Evolutionary conservation across 1,140 invertebrate genomes (phyloP).

Genomic region (Chironomus tepperi): DNA sequence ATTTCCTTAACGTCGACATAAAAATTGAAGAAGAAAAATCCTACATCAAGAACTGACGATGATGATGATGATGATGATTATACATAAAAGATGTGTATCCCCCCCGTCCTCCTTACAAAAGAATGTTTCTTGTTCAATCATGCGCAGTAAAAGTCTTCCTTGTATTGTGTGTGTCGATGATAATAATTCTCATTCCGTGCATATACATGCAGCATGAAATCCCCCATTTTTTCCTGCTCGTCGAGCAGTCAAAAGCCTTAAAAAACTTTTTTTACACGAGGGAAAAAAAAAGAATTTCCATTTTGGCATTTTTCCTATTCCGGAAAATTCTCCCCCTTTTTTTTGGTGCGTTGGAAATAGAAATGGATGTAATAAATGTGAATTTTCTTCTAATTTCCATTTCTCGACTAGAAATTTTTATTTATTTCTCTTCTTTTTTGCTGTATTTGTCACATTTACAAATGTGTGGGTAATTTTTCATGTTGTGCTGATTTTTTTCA

Average conservation of each 20-base stretch:
- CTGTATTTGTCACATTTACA: too few relatives aligned
- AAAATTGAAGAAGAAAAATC: background rate
- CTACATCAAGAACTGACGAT: background rate
- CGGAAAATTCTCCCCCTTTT: background rate
- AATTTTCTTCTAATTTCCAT: too few relatives aligned
- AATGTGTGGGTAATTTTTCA: too few relatives aligned
- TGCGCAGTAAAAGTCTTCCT: conserved; percentile 16
- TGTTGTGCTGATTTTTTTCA: too few relatives aligned
- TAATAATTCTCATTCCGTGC: background rate
- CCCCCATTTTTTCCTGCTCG: conserved; percentile 16
- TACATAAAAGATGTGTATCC: background rate
- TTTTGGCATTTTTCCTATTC: background rate
- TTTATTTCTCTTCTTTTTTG: too few relatives aligned
- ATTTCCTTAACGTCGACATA: background rate
- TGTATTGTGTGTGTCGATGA: background rate
- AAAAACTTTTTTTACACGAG: background rate
- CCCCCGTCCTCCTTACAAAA: background rate
- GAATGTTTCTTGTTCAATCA: background rate
- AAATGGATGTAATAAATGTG: too few relatives aligned
- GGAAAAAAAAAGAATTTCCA: background rate
- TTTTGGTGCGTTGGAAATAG: background rate
- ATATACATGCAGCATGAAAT: conserved; percentile 17
- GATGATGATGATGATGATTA: background rate
- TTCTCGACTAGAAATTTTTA: too few relatives aligned
- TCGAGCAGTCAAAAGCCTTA: background rate